phyloP scores from a whole-genome alignment of 2,888 invertebrate species.

The Ariolimax columbianus region DNA sequence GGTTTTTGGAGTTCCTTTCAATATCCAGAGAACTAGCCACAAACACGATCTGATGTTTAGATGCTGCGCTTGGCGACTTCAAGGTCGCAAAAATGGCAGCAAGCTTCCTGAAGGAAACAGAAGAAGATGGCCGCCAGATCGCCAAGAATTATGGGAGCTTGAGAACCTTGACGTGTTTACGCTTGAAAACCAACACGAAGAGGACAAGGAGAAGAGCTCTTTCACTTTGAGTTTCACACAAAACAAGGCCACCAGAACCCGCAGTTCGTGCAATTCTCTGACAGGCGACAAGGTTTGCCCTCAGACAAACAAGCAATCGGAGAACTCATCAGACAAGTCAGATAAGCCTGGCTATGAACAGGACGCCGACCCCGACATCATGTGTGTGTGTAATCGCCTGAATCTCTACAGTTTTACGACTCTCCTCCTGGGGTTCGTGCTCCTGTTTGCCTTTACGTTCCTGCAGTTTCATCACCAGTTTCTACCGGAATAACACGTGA shows the following conservation, averaged over 20 bases:
- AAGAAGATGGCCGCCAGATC: neutral
- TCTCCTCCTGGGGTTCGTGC: neutral
- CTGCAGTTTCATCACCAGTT: neutral
- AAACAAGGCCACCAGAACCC: neutral
- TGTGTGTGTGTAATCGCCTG: neutral
- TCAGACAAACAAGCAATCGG: no score
- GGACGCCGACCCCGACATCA: conserved; percentile 1
- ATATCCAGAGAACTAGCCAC: neutral
- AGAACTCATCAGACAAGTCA: neutral
- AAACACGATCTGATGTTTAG: neutral
- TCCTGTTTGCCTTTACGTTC: neutral
- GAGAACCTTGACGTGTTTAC: neutral
- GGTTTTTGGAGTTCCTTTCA: conserved; percentile 24
- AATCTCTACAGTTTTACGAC: conserved; percentile 4
- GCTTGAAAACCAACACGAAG: neutral
- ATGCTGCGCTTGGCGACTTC: neutral
- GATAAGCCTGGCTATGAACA: neutral
- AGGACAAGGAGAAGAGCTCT: neutral
- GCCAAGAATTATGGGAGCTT: conserved; percentile 1
- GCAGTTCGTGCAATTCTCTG: neutral
- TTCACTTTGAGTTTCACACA: neutral
- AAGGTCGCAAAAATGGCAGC: no score
- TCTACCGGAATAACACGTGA: neutral
- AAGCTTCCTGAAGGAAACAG: neutral
- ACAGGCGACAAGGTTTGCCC: neutral